Conservation (phyloP, 2,888 invertebrate species). For the Eutolmus rufibarbis region DNA sequence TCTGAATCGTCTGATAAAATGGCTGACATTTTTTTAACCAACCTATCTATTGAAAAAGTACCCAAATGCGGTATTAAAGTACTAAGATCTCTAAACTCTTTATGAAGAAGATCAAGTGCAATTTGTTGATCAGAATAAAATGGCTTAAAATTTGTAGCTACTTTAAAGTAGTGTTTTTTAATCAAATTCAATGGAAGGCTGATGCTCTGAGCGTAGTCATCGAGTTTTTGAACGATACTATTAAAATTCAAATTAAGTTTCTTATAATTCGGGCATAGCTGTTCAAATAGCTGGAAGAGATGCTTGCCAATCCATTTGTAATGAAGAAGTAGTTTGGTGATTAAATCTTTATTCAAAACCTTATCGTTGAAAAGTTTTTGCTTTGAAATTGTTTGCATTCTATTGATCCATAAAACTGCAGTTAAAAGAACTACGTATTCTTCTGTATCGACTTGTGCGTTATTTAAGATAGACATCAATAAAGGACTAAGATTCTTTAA, state of each 20-base stretch:
- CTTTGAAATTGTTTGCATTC: slow-evolving; percentile 53
- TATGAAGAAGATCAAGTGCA: slow-evolving; percentile 49
- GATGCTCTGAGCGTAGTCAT: slow-evolving; percentile 49
- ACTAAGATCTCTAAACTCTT: slow-evolving; percentile 52
- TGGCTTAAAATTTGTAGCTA: slow-evolving; percentile 47
- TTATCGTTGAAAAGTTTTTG: slow-evolving; percentile 54
- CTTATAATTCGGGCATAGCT: slow-evolving; percentile 48
- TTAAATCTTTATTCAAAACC: slow-evolving; percentile 65
- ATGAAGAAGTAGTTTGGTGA: slow-evolving; percentile 72
- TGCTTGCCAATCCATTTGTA: slow-evolving; percentile 78
- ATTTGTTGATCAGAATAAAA: slow-evolving; percentile 47
- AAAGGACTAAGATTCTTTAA: slow-evolving; percentile 50
- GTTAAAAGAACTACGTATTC: slow-evolving; percentile 53
- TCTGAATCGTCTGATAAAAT: slow-evolving; percentile 11
- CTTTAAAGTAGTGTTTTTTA: slow-evolving; percentile 48
- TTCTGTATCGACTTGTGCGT: slow-evolving; percentile 51
- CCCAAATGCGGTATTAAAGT: slow-evolving; percentile 56
- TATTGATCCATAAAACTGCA: slow-evolving; percentile 58
- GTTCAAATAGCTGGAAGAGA: slow-evolving; percentile 59
- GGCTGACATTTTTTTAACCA: slow-evolving; percentile 51
- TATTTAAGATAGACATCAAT: slow-evolving; percentile 50
- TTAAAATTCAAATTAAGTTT: slow-evolving; percentile 49
- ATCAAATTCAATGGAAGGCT: slow-evolving; percentile 47
- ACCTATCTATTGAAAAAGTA: slow-evolving; percentile 50
- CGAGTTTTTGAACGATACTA: slow-evolving; percentile 50